Base-by-base conservation (phyloP, 2,113 vertebrate genomes). In the Suricata suricatta region DNA sequence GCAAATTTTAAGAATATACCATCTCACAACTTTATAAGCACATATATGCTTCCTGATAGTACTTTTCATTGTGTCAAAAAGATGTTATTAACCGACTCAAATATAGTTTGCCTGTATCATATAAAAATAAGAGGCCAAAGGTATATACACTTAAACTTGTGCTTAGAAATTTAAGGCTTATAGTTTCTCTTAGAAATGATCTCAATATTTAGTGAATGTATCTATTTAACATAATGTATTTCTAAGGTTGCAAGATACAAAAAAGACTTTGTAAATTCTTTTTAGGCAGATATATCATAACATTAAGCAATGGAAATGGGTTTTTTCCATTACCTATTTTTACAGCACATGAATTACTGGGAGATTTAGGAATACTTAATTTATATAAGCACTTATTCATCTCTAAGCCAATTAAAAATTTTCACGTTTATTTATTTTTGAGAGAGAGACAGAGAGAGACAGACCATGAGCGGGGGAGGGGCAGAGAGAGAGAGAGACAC, bases 301-400 rank as follows among this genome's bases (percentile, higher is more conserved):
- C 31, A 84, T 63, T 63, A 74, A 63, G 41, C 41, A 41, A 41
- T 41, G 41, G 41, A 41, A 41, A 41, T 41, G 41, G 5, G 41
- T 21, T 66, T 64, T 68, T 69, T 87, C 60, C 35, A n/a, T 93
- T 68, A 54, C 66, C 41, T 68, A 57, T 79, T 93, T 87, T 87
- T 29, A 79, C 1, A 79, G 47, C 29, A 68, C 3, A 25, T 5
- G 6, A 47, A 92, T 91, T 81, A 81, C 77, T n/a, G 15, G 52
- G 79, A 83, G 69, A 60, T 83, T 92, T 35, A 72, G 31, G 66
- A 83, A 92, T 83, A 92, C 72, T 72, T 92, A n/a, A 92, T 74
- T 35, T 74, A 74, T 35, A 63, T 74, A 84, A 60, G 27, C 41
- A 76, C 10, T 69, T 63, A 63, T 47, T 77, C 69, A 69, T 71